These are phyloP conservation scores for Lordiphosa mommai DNA, from an alignment of 1,140 invertebrate genomes.

Conservation along the genomic window DNA sequence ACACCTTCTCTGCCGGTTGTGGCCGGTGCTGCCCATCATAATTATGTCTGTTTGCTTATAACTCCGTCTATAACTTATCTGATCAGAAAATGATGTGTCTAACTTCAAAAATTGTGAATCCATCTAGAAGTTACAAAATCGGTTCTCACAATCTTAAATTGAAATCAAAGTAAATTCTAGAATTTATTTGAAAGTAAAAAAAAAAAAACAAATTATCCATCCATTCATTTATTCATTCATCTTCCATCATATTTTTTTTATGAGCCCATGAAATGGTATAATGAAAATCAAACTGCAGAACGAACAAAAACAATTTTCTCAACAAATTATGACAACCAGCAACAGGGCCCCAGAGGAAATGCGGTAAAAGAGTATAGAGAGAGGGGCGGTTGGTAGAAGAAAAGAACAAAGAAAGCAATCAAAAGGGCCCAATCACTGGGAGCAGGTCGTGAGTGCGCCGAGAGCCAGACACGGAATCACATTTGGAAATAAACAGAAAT, in stretches of 20 bases:
- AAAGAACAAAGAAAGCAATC: slow-evolving; percentile 41
- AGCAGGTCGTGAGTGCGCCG: slow-evolving; percentile 4
- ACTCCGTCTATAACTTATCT: no score
- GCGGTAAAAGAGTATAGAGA: not conserved
- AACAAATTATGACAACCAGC: slow-evolving; percentile 41
- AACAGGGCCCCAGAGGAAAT: not conserved
- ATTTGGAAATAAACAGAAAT: slow-evolving; percentile 1
- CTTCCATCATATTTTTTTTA: slow-evolving; percentile 3
- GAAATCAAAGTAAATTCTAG: no score
- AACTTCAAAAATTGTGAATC: no score
- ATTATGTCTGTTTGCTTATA: no score
- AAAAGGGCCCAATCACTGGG: slow-evolving; percentile 33
- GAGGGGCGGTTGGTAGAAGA: not conserved
- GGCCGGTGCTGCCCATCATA: no score
- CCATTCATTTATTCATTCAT: not conserved
- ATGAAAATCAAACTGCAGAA: slow-evolving; percentile 42
- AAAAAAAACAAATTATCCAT: no score
- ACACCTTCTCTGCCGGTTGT: no score
- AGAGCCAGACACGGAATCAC: slow-evolving; percentile 1
- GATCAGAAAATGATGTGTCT: no score
- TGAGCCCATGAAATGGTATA: slow-evolving; percentile 26
- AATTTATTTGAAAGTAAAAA: no score
- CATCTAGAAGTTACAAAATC: no score
- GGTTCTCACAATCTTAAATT: no score
- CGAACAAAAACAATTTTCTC: slow-evolving; percentile 48